A percentile compares a stretch with the other conserved stretches of the same genome.
Evolutionary conservation across 2,797 vertebrate genomes (phyloP).

Genomic region (Periophthalmus magnuspinnatus): DNA sequence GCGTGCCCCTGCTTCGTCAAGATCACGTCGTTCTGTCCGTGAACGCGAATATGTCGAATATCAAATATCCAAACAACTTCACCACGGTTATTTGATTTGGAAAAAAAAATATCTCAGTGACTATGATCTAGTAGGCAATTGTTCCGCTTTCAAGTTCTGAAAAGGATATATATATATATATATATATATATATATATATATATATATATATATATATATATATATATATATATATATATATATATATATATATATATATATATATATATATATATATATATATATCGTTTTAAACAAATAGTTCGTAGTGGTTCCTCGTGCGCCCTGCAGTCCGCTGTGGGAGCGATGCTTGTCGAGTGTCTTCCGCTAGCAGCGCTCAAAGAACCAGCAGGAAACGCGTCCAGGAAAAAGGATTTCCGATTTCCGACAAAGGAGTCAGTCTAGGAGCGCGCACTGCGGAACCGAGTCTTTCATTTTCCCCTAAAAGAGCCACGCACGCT

Average conservation of each 20-base stretch:
- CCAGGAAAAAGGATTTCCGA: slow-evolving; percentile 99
- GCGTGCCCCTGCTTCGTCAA: too few relatives aligned
- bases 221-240: too few relatives aligned
- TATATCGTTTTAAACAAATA: too few relatives aligned
- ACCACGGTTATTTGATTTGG: too few relatives aligned
- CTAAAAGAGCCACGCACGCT: slow-evolving; percentile 1
- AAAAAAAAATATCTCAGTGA: not conserved
- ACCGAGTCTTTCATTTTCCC: slow-evolving; percentile 3
- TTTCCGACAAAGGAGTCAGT: slow-evolving; percentile 86
- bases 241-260: too few relatives aligned
- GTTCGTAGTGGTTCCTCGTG: not conserved
- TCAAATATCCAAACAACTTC: too few relatives aligned
- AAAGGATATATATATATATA: too few relatives aligned
- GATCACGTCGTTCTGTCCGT: too few relatives aligned
- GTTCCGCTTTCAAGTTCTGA: not conserved
- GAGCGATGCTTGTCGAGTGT: slow-evolving; percentile 51
- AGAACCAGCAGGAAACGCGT: slow-evolving; percentile 96
- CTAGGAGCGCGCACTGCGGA: slow-evolving; percentile 4
- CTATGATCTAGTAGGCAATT: not conserved
- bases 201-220: too few relatives aligned
- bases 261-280: too few relatives aligned
- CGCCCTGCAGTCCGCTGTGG: slow-evolving; percentile 19
- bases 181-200: too few relatives aligned
- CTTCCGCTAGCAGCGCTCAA: slow-evolving; percentile 53
- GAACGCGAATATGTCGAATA: too few relatives aligned